These are phyloP conservation scores for Oscheius sp. DNA, from an alignment of 2,888 invertebrate genomes.

Conservation along the genomic window DNA sequence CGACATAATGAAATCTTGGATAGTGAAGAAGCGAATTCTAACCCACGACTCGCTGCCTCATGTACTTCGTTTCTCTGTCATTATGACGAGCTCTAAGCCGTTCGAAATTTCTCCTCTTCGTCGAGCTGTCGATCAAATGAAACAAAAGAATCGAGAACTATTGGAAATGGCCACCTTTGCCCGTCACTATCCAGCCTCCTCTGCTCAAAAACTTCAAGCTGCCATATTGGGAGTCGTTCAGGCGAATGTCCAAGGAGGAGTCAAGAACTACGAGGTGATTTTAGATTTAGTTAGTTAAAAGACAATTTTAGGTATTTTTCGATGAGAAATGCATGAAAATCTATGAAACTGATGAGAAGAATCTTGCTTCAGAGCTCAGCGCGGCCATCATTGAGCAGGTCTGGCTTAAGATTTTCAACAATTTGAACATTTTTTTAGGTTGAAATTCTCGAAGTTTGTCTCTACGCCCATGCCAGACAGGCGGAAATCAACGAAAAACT, in stretches of 20 bases:
- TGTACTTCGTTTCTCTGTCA: slow-evolving; percentile 36
- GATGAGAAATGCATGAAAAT: slow-evolving; percentile 48
- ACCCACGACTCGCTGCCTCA: slow-evolving; percentile 36
- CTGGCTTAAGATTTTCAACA: neutral
- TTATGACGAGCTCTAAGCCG: slow-evolving; percentile 32
- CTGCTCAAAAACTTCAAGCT: slow-evolving; percentile 49
- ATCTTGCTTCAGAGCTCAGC: slow-evolving; percentile 43
- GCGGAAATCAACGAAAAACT: slow-evolving; percentile 33
- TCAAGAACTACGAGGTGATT: slow-evolving; percentile 51
- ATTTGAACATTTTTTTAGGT: slow-evolving; percentile 29
- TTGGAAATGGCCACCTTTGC: slow-evolving; percentile 12
- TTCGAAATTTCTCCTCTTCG: slow-evolving; percentile 24
- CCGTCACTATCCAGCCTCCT: slow-evolving; percentile 34
- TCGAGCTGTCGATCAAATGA: slow-evolving; percentile 46
- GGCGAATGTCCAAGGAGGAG: slow-evolving; percentile 52
- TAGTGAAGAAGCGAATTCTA: slow-evolving; percentile 38
- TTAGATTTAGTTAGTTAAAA: neutral
- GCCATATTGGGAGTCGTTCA: slow-evolving; percentile 61
- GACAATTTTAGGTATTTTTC: slow-evolving; percentile 48
- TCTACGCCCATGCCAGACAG: slow-evolving; percentile 55
- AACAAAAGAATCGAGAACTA: slow-evolving; percentile 41
- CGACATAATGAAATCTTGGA: slow-evolving; percentile 59
- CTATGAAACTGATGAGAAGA: slow-evolving; percentile 52
- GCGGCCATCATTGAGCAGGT: slow-evolving; percentile 57
- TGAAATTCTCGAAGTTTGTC: slow-evolving; percentile 61